Percentiles rank a stretch among this genome's conserved stretches.
phyloP scores from a whole-genome alignment of 2,888 invertebrate genomes.

The Tetanocera ferruginea region DNA sequence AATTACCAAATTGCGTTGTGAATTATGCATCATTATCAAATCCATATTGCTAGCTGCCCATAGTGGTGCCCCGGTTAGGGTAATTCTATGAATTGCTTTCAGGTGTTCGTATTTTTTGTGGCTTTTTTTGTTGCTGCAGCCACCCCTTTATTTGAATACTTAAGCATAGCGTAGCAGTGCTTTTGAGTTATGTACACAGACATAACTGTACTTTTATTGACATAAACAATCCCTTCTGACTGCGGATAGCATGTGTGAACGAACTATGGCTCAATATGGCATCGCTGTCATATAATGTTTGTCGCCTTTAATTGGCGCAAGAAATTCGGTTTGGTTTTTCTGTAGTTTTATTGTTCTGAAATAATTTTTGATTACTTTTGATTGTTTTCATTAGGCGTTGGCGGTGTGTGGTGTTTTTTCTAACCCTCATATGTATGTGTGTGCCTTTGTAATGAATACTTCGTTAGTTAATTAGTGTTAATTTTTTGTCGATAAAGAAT shows the following conservation, averaged over 20 bases:
- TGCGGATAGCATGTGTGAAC: neutral
- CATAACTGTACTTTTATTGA: slow-evolving; percentile 36
- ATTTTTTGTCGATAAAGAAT: neutral
- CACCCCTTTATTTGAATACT: slow-evolving; percentile 22
- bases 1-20: slow-evolving; percentile 34
- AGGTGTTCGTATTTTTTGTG: slow-evolving; percentile 22
- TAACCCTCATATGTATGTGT: neutral
- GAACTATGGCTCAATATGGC: neutral
- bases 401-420: neutral
- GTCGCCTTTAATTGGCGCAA: slow-evolving; percentile 23
- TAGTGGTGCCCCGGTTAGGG: neutral
- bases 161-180: neutral
- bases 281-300: slow-evolving; percentile 6
- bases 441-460: neutral
- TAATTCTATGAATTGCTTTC: slow-evolving; percentile 20
- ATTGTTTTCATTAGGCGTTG: slow-evolving; percentile 44
- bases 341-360: neutral
- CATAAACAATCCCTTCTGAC: slow-evolving; percentile 11
- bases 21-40: slow-evolving; percentile 34
- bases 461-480: slow-evolving; percentile 26
- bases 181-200: neutral
- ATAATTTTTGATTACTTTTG: slow-evolving; percentile 41
- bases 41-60: neutral
- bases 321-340: neutral
- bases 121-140: neutral